Conservation (phyloP, 2,888 invertebrate species). For the Aphodius granarius region DNA sequence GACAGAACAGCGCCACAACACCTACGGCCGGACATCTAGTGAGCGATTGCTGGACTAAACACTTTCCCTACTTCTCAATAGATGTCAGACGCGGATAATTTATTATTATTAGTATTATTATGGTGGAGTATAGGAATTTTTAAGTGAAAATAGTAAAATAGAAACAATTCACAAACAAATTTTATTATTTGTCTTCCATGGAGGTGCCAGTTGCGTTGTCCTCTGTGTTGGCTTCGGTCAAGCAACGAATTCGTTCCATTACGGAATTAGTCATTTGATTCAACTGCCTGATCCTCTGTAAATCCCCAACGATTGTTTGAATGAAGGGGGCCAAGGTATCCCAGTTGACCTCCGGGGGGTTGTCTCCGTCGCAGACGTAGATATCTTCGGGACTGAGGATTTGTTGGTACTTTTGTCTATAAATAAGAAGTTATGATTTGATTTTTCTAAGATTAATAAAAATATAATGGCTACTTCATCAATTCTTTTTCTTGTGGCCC, state of each 20-base stretch:
- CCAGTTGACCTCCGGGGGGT: conserved; percentile 36
- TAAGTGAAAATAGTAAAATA: background rate
- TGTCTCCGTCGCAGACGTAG: conserved; percentile 25
- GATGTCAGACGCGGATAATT: too few relatives aligned
- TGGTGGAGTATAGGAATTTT: too few relatives aligned
- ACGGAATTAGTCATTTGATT: conserved; percentile 34
- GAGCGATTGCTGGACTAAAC: too few relatives aligned
- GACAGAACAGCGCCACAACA: background rate
- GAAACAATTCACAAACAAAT: background rate
- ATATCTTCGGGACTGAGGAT: conserved; percentile 18
- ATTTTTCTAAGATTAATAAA: background rate
- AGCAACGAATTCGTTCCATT: conserved; percentile 39
- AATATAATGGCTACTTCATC: conserved; percentile 7
- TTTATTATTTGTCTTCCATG: background rate
- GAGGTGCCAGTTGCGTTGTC: background rate
- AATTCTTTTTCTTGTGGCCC: conserved; percentile 33
- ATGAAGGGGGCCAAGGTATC: conserved; percentile 33
- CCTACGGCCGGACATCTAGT: too few relatives aligned
- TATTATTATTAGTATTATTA: too few relatives aligned
- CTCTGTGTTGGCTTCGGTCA: conserved; percentile 15
- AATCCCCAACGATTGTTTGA: conserved; percentile 33
- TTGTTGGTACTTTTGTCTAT: conserved; percentile 4
- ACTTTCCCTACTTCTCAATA: too few relatives aligned
- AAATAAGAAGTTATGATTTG: background rate
- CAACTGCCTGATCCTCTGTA: conserved; percentile 32